phyloP scores from a whole-genome alignment of 2,113 vertebrate species.

The Crotalus viridis region DNA sequence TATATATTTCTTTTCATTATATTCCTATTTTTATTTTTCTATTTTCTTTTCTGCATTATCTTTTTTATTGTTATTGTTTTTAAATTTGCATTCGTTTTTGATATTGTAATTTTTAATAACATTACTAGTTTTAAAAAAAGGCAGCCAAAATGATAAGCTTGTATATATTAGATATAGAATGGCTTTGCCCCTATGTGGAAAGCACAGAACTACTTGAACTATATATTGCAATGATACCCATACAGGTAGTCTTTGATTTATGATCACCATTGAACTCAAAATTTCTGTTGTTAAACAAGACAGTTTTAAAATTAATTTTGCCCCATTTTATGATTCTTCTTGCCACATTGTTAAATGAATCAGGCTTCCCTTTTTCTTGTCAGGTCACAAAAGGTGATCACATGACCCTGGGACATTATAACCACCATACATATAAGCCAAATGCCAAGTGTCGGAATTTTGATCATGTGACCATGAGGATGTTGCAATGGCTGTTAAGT shows the following conservation, averaged over 20 bases:
- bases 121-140: neutral
- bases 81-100: neutral
- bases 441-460: no score
- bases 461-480: no score
- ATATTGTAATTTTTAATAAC: neutral
- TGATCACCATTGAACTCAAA: neutral
- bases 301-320: no score
- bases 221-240: neutral
- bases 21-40: neutral
- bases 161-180: neutral
- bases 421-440: no score
- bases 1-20: neutral
- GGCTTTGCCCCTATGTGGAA: neutral
- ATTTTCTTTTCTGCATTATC: neutral
- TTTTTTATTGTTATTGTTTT: neutral
- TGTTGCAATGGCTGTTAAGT: no score
- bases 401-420: no score
- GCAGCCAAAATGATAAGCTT: neutral
- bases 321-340: no score
- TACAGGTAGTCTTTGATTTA: neutral
- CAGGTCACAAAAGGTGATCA: no score
- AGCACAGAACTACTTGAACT: neutral
- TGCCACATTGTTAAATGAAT: no score
- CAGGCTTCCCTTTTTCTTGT: no score
- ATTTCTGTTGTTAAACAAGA: neutral